These are phyloP conservation scores for Nerophis ophidion DNA, from an alignment of 2,113 vertebrate genomes.

Conservation along the genomic window DNA sequence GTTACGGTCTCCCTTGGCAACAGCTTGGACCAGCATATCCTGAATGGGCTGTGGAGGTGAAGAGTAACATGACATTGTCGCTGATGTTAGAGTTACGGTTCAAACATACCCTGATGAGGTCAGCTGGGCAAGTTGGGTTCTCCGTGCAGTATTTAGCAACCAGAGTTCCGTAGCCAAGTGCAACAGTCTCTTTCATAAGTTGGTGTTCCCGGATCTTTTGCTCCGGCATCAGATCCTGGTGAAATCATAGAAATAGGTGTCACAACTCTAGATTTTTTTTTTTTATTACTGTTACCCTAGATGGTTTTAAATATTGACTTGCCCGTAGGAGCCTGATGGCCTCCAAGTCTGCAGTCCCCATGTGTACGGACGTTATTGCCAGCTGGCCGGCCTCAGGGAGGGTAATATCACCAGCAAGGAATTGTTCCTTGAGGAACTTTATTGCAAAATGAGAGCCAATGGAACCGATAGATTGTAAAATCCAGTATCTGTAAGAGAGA, in stretches of 20 bases:
- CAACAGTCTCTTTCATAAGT: constrained; percentile 59
- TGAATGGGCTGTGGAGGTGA: constrained; percentile 70
- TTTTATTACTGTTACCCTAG: neutral
- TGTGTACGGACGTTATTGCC: constrained; percentile 66
- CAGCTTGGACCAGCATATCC: constrained; percentile 60
- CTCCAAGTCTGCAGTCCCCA: constrained; percentile 63
- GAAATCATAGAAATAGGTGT: neutral
- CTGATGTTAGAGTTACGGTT: neutral
- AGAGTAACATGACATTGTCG: neutral
- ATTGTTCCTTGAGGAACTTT: constrained; percentile 71
- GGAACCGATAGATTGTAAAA: constrained; percentile 71
- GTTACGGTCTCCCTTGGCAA: constrained; percentile 54
- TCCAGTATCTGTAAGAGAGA: constrained; percentile 60
- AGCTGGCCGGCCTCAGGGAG: constrained; percentile 58
- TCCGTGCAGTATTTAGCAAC: constrained; percentile 69
- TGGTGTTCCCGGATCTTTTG: constrained; percentile 54
- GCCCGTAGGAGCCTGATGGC: constrained; percentile 66
- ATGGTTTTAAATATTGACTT: constrained; percentile 20
- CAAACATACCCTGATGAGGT: constrained; percentile 59
- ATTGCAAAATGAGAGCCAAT: constrained; percentile 62
- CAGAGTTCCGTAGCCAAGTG: constrained; percentile 73
- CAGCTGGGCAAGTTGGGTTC: constrained; percentile 47
- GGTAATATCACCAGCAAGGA: constrained; percentile 62
- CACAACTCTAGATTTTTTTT: neutral
- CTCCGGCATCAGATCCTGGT: constrained; percentile 64